Conservation (phyloP, 2,888 invertebrate genomes). For the Trissoscelio sp. region DNA sequence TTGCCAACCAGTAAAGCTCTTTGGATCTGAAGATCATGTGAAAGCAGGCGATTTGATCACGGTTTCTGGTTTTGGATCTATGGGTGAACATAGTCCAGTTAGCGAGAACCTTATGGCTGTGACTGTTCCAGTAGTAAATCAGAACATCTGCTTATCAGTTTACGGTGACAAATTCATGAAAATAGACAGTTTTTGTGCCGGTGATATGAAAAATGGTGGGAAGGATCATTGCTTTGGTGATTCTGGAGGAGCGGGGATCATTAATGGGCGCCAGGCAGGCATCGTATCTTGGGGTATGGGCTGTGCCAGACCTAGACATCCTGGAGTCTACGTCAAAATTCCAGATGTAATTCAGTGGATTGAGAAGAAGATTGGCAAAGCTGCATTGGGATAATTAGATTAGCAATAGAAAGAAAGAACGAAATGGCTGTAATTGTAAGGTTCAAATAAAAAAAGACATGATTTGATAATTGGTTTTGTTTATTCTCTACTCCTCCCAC, state of each 20-base stretch:
- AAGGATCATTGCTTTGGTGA: conserved; percentile 79
- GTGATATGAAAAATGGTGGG: conserved; percentile 85
- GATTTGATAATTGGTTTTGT: background rate
- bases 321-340: conserved; percentile 84
- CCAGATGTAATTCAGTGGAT: conserved; percentile 84
- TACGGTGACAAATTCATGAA: conserved; percentile 71
- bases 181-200: conserved; percentile 82
- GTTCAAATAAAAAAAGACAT: background rate
- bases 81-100: conserved; percentile 67
- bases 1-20: conserved; percentile 78
- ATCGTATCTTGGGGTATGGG: conserved; percentile 84
- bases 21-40: background rate
- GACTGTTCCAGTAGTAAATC: conserved; percentile 85
- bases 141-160: conserved; percentile 79
- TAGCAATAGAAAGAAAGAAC: background rate
- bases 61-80: conserved; percentile 72
- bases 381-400: background rate
- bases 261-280: conserved; percentile 73
- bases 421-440: background rate
- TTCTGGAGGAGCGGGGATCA: conserved; percentile 76
- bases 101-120: conserved; percentile 78
- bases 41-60: conserved; percentile 36
- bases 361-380: background rate
- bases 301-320: conserved; percentile 83
- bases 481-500: too few relatives aligned